Conservation (phyloP, 2,113 vertebrate genomes). For the Parus major region DNA sequence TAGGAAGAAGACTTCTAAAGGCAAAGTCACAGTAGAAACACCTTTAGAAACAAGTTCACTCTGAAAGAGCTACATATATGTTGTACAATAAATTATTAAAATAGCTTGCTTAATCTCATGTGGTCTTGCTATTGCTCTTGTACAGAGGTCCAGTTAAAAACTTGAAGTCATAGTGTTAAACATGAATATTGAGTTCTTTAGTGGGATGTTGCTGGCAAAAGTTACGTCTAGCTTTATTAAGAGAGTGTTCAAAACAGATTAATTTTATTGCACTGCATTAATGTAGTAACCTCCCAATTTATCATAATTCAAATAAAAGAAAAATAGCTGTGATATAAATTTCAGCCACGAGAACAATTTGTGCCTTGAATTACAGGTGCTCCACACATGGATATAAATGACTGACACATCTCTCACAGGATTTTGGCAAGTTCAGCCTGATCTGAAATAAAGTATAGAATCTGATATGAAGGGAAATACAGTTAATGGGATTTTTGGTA, state of each 20-base stretch:
- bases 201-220: not conserved
- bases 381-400: not conserved
- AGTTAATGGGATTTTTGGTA: constrained; percentile 1
- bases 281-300: not conserved
- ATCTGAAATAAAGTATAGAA: not conserved
- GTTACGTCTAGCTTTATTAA: not conserved
- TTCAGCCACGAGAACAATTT: not conserved
- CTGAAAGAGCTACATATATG: not conserved
- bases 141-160: not conserved
- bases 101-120: not conserved
- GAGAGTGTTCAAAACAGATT: not conserved
- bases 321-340: not conserved
- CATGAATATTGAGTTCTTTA: not conserved
- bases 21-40: not conserved
- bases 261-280: not conserved
- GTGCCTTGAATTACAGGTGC: not conserved
- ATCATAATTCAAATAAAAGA: not conserved
- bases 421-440: not conserved
- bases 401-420: not conserved
- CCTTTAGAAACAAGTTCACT: not conserved
- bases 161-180: not conserved
- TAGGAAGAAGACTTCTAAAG: not conserved
- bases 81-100: not conserved
- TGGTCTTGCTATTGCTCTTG: not conserved
- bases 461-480: not conserved